phyloP scores from a whole-genome alignment of 2,888 invertebrate species.

The Apamea anceps region DNA sequence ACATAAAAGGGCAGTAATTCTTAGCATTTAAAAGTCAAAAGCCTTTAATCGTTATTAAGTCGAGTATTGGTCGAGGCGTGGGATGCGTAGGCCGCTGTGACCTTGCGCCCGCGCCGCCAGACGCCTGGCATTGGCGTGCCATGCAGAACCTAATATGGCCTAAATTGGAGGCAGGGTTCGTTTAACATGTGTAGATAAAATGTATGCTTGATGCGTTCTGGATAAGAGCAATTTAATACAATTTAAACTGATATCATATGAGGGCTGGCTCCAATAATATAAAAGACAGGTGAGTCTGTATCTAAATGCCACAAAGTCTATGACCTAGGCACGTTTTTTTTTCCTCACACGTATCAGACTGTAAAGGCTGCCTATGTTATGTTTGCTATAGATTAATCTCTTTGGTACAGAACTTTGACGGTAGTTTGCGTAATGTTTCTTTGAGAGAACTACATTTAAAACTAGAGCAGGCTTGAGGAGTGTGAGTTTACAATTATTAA shows the following conservation, averaged over 20 bases:
- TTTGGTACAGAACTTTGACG: neutral
- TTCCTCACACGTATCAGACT: neutral
- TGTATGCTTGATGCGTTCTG: constrained; percentile 31
- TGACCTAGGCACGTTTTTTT: neutral
- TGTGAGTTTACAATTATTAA: constrained; percentile 7
- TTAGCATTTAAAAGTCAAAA: constrained; percentile 48
- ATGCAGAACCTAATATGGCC: constrained; percentile 78
- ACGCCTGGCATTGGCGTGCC: constrained; percentile 76
- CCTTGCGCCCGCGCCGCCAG: constrained; percentile 76
- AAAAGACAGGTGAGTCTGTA: neutral
- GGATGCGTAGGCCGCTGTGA: constrained; percentile 80
- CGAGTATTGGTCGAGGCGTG: constrained; percentile 63
- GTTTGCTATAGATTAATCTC: neutral
- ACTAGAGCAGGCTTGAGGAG: neutral
- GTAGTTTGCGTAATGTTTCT: neutral
- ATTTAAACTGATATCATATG: neutral
- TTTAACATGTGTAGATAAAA: constrained; percentile 49
- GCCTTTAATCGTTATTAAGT: constrained; percentile 35
- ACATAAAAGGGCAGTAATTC: constrained; percentile 47
- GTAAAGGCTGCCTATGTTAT: neutral
- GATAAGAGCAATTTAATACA: neutral
- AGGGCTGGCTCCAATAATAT: neutral
- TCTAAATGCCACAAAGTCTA: neutral
- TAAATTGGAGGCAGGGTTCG: constrained; percentile 69
- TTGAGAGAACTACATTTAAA: neutral